Evolutionary conservation across 2,888 invertebrate genomes (phyloP).

Genomic region (Chirona hameri): DNA sequence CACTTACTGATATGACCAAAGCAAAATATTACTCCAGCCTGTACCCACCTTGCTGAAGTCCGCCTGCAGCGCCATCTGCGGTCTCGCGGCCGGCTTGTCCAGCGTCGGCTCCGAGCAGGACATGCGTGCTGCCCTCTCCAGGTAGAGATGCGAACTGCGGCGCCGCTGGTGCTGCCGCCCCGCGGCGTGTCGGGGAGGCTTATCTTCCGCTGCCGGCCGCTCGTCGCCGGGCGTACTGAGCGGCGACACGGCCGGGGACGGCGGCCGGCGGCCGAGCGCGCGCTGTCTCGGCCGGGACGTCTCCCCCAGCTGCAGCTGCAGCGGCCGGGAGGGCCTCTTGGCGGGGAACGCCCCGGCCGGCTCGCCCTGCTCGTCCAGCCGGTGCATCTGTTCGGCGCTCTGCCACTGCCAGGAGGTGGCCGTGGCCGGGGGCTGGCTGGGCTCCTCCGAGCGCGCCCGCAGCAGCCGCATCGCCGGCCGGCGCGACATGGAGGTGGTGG

Average conservation of each 20-base stretch:
- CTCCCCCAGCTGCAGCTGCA: slow-evolving; percentile 44
- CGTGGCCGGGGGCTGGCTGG: slow-evolving; percentile 43
- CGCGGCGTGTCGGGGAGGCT: slow-evolving; percentile 22
- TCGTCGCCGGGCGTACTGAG: slow-evolving; percentile 37
- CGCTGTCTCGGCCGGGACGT: slow-evolving; percentile 44
- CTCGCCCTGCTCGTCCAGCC: slow-evolving; percentile 42
- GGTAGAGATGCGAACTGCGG: not conserved
- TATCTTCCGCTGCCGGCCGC: slow-evolving; percentile 35
- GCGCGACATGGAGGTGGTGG: slow-evolving; percentile 25
- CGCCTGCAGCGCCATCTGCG: slow-evolving; percentile 27
- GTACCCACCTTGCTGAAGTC: slow-evolving; percentile 38
- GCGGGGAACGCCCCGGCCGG: slow-evolving; percentile 42
- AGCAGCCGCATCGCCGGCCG: slow-evolving; percentile 2
- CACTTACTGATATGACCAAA: no score
- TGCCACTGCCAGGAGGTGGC: slow-evolving; percentile 42
- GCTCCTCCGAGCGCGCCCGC: slow-evolving; percentile 24
- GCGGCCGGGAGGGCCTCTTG: slow-evolving; percentile 43
- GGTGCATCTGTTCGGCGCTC: slow-evolving; percentile 42
- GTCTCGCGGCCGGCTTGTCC: slow-evolving; percentile 32
- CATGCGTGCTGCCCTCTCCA: slow-evolving; percentile 26
- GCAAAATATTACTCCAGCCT: not conserved
- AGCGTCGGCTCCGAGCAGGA: slow-evolving; percentile 32
- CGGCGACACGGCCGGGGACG: slow-evolving; percentile 42
- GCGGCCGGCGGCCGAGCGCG: slow-evolving; percentile 42
- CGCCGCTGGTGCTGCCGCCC: slow-evolving; percentile 27